Evolutionary conservation across 2,797 vertebrate species (phyloP), one percentile per base, ranked within the genome.

Genomic region (Cichlasoma orientale): DNA sequence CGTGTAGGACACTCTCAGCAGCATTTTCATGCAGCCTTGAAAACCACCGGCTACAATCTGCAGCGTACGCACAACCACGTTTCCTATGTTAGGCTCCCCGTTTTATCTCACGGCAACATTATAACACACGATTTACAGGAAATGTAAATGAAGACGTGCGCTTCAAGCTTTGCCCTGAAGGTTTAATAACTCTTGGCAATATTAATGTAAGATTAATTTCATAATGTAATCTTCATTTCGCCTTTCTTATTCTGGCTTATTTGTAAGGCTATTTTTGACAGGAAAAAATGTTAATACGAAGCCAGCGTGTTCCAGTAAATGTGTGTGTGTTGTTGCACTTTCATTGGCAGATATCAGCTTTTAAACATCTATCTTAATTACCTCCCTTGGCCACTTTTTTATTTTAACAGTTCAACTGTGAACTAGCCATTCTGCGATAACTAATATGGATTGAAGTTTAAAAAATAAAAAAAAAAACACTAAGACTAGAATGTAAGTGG

Each of bases 231-330:
- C 23, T 16, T 31, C 23, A 29, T 29, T 16, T 66, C 3, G 18
- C 31, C 23, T 16, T 4, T 56, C 19, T 79, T 16, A 16, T 6
- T 55, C 19, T 18, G 16, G 18, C 38, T 56, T 19, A 68, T 77
- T 61, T 78, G 29, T 31, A 44, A 77, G 10, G 58, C 78, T 58
- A 58, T 56, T 55, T 78, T 56, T 38, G 18, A 58, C 16, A 50
- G 29, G 19, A 74, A 72, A 72, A 71, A 72, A 36, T n/a, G 47
- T 66, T 71, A 56, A 74, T 41, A 21, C 6, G 47, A 72, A 78
- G 68, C 27, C 27, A 47, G 8, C 44, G 52, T 54, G 50, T 58
- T 59, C 58, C 52, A 36, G 12, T 18, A 7, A 72, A 74, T 59
- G 12, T 27, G 52, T 33, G 52, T 66, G 36, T 68, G 47, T 56